phyloP scores from a whole-genome alignment of 2,888 invertebrate species.

The Galerucella nymphaeae region DNA sequence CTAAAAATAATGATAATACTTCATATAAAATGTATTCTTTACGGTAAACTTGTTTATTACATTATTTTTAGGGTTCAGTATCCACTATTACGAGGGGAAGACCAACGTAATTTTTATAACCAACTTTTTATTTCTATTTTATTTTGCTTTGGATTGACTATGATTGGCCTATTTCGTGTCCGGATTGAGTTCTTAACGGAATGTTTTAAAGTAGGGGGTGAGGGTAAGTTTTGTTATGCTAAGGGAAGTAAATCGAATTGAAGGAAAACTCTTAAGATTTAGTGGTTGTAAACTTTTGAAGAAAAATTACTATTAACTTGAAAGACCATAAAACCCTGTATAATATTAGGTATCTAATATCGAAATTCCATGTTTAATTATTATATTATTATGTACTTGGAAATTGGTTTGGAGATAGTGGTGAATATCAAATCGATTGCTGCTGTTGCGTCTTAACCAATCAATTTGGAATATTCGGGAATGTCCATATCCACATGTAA shows the following conservation, averaged over 20 bases:
- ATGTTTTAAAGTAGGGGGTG: background rate
- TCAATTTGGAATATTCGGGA: constrained; percentile 7
- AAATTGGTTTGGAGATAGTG: background rate
- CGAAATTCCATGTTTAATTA: background rate
- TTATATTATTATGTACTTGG: background rate
- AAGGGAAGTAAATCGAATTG: constrained; percentile 14
- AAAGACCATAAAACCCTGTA: background rate
- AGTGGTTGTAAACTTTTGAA: background rate
- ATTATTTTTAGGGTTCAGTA: too few relatives aligned
- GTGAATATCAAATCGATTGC: background rate
- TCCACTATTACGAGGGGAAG: too few relatives aligned
- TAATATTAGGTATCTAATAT: background rate
- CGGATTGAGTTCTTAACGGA: background rate
- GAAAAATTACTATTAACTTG: background rate
- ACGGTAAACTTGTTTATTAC: too few relatives aligned
- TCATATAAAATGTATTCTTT: too few relatives aligned
- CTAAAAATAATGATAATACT: too few relatives aligned
- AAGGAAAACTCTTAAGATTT: constrained; percentile 3
- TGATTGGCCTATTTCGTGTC: background rate
- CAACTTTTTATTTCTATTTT: too few relatives aligned
- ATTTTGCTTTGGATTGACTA: too few relatives aligned
- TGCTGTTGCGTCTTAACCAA: background rate
- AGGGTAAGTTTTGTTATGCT: constrained; percentile 7
- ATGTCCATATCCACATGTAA: constrained; percentile 14
- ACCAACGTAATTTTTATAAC: too few relatives aligned